These are phyloP conservation scores for Zophobas morio DNA, from an alignment of 1,140 invertebrate species.

Conservation along the genomic window DNA sequence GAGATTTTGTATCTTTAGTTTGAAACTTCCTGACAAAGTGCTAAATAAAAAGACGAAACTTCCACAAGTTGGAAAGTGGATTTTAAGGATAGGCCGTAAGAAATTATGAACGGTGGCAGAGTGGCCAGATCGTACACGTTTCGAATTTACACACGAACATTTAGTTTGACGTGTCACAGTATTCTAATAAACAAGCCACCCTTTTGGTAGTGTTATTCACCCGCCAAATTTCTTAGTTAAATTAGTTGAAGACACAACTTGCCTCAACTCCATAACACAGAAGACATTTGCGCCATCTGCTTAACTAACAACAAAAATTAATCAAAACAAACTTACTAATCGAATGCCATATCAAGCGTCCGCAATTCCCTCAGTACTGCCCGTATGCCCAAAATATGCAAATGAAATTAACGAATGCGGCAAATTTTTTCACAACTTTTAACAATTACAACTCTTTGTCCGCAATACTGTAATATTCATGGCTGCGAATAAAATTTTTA, in stretches of 20 bases:
- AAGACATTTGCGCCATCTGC: slow-evolving; percentile 35
- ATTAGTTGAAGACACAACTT: slow-evolving; percentile 38
- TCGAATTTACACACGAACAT: slow-evolving; percentile 41
- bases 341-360: slow-evolving; percentile 1
- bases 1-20: slow-evolving; percentile 40
- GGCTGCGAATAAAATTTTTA: background rate
- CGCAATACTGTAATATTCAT: background rate
- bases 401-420: background rate
- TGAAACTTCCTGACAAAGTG: slow-evolving; percentile 46
- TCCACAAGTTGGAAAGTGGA: slow-evolving; percentile 42
- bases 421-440: background rate
- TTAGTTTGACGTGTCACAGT: slow-evolving; percentile 23
- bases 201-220: slow-evolving; percentile 25
- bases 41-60: slow-evolving; percentile 49
- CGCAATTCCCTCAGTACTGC: slow-evolving; percentile 9
- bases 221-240: slow-evolving; percentile 43
- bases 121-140: slow-evolving; percentile 25
- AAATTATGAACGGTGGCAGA: slow-evolving; percentile 46
- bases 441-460: background rate
- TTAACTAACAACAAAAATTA: slow-evolving; percentile 40
- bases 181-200: slow-evolving; percentile 42
- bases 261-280: slow-evolving; percentile 29
- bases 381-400: background rate
- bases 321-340: slow-evolving; percentile 40
- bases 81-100: slow-evolving; percentile 45